Percentiles rank a stretch among this genome's conserved stretches.
These are phyloP conservation scores for Macrosiphum euphorbiae DNA, from an alignment of 2,888 invertebrate species.

Conservation along the genomic window DNA sequence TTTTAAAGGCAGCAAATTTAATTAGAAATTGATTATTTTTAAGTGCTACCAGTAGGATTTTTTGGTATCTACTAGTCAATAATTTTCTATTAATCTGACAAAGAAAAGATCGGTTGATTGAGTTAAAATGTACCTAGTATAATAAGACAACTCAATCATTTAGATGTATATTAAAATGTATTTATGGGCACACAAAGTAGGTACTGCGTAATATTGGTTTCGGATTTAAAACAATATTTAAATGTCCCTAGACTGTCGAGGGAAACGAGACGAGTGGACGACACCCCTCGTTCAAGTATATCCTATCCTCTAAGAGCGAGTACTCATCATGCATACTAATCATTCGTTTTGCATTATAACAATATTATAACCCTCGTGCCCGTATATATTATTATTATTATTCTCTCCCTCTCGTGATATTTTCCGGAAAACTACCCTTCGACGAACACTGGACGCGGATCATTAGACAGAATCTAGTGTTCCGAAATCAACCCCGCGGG, in stretches of 20 bases:
- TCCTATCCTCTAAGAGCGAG: background rate
- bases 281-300: background rate
- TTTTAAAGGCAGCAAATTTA: no score
- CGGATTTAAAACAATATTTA: background rate
- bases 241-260: background rate
- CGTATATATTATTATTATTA: background rate
- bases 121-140: no score
- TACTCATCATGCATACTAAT: slow-evolving; percentile 8
- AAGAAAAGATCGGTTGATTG: no score
- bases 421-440: background rate
- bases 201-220: background rate
- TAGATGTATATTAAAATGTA: no score
- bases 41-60: no score
- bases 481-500: background rate
- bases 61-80: no score
- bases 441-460: background rate
- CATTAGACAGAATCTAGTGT: background rate
- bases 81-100: no score
- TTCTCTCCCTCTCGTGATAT: background rate
- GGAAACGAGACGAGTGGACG: background rate
- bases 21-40: no score
- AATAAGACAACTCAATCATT: no score
- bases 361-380: background rate
- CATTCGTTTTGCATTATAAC: slow-evolving; percentile 9
- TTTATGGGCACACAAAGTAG: no score